Percentiles rank a stretch among this genome's conserved stretches.
Evolutionary conservation across 1,140 invertebrate genomes (phyloP).

Genomic region (Pseudomyrmex dendroicus): DNA sequence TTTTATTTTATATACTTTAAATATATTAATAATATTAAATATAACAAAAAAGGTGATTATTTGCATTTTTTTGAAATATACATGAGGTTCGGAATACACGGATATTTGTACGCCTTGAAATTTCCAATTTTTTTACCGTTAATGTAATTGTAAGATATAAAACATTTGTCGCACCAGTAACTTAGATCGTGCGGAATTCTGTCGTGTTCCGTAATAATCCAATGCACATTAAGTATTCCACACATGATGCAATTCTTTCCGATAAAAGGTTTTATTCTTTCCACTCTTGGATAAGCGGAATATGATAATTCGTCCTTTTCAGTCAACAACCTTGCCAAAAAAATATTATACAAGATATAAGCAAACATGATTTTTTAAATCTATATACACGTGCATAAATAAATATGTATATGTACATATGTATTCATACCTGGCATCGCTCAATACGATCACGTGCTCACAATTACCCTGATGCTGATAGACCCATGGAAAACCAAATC

Average conservation of each 20-base stretch:
- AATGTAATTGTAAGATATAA: slow-evolving; percentile 88
- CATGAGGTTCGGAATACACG: slow-evolving; percentile 62
- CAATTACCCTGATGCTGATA: slow-evolving; percentile 96
- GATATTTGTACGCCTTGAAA: slow-evolving; percentile 82
- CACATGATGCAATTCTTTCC: slow-evolving; percentile 86
- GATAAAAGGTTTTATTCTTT: slow-evolving; percentile 80
- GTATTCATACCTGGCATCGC: slow-evolving; percentile 87
- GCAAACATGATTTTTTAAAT: too few species aligned
- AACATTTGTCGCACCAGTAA: slow-evolving; percentile 88
- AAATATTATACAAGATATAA: not conserved
- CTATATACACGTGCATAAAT: too few species aligned
- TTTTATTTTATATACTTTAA: not conserved
- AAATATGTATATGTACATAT: too few species aligned
- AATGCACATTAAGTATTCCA: slow-evolving; percentile 84
- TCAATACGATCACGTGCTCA: slow-evolving; percentile 93
- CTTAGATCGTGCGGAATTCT: slow-evolving; percentile 88
- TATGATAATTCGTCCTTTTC: slow-evolving; percentile 82
- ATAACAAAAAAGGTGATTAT: not conserved
- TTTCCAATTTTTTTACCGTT: slow-evolving; percentile 85
- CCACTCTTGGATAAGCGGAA: slow-evolving; percentile 85
- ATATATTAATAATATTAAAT: not conserved
- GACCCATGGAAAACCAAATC: slow-evolving; percentile 92
- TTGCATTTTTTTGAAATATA: not conserved
- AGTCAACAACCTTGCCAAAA: slow-evolving; percentile 85
- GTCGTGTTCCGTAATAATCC: slow-evolving; percentile 86